Base-by-base conservation (phyloP, 2,888 invertebrate genomes). In the Heliconius erato region DNA sequence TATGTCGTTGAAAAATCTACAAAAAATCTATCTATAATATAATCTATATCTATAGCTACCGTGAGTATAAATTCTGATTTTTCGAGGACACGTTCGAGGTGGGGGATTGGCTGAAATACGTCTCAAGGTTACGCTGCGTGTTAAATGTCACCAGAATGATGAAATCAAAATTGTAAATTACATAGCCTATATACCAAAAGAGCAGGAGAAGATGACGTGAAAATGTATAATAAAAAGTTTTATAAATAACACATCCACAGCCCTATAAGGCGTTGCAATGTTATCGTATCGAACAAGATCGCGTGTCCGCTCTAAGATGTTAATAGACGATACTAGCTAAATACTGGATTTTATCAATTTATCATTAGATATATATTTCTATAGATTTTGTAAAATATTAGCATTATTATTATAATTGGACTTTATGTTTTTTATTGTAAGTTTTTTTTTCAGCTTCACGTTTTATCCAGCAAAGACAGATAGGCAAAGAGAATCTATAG, bases 291-390 rank as follows among this genome's bases (percentile, higher is more conserved):
- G 49, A 49, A 78, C 68, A 68, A 78, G 78, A 78, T 78, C 65
- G 78, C 78, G 40, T 68, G 67, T 68, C 44, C 67, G 67, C 44
- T 44, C 67, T 23, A 44, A 44, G 78, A 68, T 78, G 67, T 78
- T 78, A 78, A 78, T 78, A 78, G 78, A 68, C 40, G 78, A 78
- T 28, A 68, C 78, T 28, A 44, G 26, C 26, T 67, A 78, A 78
- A 68, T 78, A 23, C 65, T 67, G 28, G 44, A 67, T 23, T 68
- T 63, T 68, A 78, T 78, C 78, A 67, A 49, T 68, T 78, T 67
- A 67, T 78, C 49, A 78, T 28, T 44, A 40, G 7, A 78, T 67
- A 40, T 12, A 71, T 71, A n/a, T 71, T 35, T 26, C 5, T 44
- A n/a, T 44, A 23, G 7, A 71, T 71, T 71, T 71, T 26, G 35